These are phyloP conservation scores for Rhagologus leucostigma DNA, from an alignment of 2,113 vertebrate genomes.

Conservation along the genomic window DNA sequence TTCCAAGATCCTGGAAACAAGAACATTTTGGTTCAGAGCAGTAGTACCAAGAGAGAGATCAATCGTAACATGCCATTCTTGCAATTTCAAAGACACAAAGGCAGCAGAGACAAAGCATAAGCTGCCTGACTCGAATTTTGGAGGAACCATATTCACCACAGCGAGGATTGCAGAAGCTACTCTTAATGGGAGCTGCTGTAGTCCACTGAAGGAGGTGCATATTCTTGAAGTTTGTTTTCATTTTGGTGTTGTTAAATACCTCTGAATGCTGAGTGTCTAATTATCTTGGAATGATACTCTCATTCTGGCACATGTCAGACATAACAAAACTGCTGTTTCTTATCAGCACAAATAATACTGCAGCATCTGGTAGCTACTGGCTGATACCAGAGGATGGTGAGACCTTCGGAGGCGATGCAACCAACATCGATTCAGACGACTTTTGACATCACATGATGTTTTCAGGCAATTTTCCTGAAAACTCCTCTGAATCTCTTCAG, in stretches of 20 bases:
- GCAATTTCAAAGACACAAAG: background rate
- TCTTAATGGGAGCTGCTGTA: background rate
- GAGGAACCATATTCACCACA: background rate
- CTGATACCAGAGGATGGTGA: background rate
- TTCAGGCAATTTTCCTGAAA: background rate
- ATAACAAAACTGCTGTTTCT: background rate
- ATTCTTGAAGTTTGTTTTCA: background rate
- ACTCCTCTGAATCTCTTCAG: background rate
- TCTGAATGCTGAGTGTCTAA: background rate
- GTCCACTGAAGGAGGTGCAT: rapidly evolving
- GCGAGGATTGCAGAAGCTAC: background rate
- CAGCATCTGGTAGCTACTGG: background rate
- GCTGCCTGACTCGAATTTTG: background rate
- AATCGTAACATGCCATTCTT: background rate
- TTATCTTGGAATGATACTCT: background rate
- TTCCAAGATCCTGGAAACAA: background rate
- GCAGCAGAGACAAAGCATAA: background rate
- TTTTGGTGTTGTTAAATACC: background rate
- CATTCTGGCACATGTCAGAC: background rate
- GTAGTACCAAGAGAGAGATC: background rate
- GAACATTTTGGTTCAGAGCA: background rate
- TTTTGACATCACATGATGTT: background rate
- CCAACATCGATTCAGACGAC: background rate
- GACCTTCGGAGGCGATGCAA: background rate
- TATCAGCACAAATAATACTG: background rate